A percentile compares a stretch with the other conserved stretches of the same genome.
phyloP scores from a whole-genome alignment of 2,113 vertebrate genomes.

The Poeciliopsis prolifica region DNA sequence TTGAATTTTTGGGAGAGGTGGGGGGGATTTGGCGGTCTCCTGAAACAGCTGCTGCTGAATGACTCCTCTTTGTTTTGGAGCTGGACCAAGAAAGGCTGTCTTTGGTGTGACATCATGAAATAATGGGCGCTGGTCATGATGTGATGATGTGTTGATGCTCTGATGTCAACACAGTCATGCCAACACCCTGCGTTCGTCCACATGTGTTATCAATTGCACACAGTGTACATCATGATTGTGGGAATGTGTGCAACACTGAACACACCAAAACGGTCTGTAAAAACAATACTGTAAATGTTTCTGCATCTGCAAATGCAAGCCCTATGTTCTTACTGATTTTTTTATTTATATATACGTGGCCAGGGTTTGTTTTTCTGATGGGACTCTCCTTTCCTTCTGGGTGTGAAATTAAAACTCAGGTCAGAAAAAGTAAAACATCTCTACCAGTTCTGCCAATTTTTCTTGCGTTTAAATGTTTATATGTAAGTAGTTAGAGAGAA shows the following conservation, averaged over 20 bases:
- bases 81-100: conserved; percentile 45
- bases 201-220: conserved; percentile 55
- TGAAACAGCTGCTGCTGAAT: conserved; percentile 80
- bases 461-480: neutral
- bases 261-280: neutral
- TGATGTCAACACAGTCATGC: conserved; percentile 39
- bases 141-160: conserved; percentile 40
- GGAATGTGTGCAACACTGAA: conserved; percentile 16
- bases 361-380: too few relatives aligned
- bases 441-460: neutral
- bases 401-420: too few relatives aligned
- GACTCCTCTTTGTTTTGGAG: conserved; percentile 19
- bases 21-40: conserved; percentile 37
- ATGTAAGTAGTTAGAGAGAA: neutral
- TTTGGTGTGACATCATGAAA: conserved; percentile 53
- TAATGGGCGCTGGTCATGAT: conserved; percentile 45
- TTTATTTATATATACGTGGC: too few relatives aligned
- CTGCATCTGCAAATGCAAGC: too few relatives aligned
- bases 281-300: too few relatives aligned
- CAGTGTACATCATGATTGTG: conserved; percentile 17
- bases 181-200: conserved; percentile 45
- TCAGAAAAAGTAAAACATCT: neutral
- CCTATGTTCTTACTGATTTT: too few relatives aligned
- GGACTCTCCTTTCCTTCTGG: too few relatives aligned
- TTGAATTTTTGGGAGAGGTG: conserved; percentile 7